phyloP scores from a whole-genome alignment of 1,140 invertebrate genomes.

The Drosophila ambigua region DNA sequence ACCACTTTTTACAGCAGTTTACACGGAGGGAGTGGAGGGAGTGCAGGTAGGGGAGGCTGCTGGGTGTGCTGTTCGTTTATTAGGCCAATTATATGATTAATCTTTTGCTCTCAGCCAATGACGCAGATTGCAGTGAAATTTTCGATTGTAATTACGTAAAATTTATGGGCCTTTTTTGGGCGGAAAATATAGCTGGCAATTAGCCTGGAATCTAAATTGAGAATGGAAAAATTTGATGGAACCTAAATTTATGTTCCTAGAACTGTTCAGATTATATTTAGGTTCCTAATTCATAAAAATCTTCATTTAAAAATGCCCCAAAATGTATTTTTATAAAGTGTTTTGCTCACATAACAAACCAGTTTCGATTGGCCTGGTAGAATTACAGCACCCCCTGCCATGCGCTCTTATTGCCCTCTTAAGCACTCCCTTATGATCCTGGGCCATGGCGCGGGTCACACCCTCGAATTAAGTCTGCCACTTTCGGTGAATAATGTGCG shows the following conservation, averaged over 20 bases:
- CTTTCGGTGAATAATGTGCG: slow-evolving; percentile 71
- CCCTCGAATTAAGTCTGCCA: slow-evolving; percentile 74
- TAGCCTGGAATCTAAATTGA: slow-evolving; percentile 47
- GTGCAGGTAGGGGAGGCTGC: not conserved
- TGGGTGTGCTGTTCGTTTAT: slow-evolving; percentile 45
- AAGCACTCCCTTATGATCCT: slow-evolving; percentile 60
- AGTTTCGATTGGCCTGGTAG: slow-evolving; percentile 34
- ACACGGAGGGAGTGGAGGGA: slow-evolving; percentile 17
- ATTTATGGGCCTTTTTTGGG: slow-evolving; percentile 43
- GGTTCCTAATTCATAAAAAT: too few species aligned
- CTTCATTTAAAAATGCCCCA: too few species aligned
- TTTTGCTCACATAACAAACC: slow-evolving; percentile 2
- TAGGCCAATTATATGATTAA: slow-evolving; percentile 77
- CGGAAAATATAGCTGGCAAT: slow-evolving; percentile 46
- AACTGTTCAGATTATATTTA: not conserved
- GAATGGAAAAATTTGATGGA: slow-evolving; percentile 22
- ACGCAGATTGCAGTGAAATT: slow-evolving; percentile 58
- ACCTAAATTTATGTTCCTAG: not conserved
- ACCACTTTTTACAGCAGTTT: slow-evolving; percentile 50
- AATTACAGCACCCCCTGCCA: not conserved
- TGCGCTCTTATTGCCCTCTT: slow-evolving; percentile 52
- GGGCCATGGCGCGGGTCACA: slow-evolving; percentile 61
- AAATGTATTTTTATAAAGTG: not conserved
- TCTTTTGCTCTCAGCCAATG: slow-evolving; percentile 53
- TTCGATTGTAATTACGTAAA: slow-evolving; percentile 41